Evolutionary conservation across 92 coral and sea anemone species (phyloP).

Genomic region (Ricordea florida): DNA sequence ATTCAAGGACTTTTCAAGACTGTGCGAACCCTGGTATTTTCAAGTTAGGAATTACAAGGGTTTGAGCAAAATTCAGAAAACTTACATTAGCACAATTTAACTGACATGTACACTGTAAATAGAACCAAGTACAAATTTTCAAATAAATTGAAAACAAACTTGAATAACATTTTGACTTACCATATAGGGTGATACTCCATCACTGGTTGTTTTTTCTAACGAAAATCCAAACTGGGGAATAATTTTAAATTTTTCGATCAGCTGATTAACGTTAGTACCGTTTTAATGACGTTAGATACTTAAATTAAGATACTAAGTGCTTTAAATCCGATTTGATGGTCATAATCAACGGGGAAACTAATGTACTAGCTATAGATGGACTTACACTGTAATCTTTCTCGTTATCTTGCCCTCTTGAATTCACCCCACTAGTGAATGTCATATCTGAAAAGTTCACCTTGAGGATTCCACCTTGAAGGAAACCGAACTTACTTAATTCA

Average conservation of each 20-base stretch:
- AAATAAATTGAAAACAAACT: background rate
- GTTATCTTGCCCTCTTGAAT: no score
- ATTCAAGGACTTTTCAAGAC: no score
- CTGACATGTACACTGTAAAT: background rate
- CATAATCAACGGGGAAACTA: no score
- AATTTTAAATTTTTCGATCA: no score
- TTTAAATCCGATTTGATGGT: no score
- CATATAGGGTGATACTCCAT: slow-evolving; percentile 96
- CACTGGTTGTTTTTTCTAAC: slow-evolving; percentile 92
- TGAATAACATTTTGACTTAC: slow-evolving; percentile 24
- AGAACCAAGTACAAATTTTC: background rate
- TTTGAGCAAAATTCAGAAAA: background rate
- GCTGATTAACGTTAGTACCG: no score
- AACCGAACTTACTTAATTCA: slow-evolving; percentile 88
- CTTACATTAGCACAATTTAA: background rate
- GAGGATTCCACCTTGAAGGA: slow-evolving; percentile 73
- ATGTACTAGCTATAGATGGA: no score
- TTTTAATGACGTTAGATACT: no score
- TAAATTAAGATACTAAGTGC: no score
- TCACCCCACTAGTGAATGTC: no score
- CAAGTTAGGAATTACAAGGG: background rate
- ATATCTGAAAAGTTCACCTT: slow-evolving; percentile 61
- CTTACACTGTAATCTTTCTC: no score
- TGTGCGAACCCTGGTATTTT: no score
- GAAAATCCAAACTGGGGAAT: slow-evolving; percentile 87